These are phyloP conservation scores for Oncorhynchus tshawytscha DNA, from an alignment of 2,113 vertebrate genomes.

Conservation along the genomic window DNA sequence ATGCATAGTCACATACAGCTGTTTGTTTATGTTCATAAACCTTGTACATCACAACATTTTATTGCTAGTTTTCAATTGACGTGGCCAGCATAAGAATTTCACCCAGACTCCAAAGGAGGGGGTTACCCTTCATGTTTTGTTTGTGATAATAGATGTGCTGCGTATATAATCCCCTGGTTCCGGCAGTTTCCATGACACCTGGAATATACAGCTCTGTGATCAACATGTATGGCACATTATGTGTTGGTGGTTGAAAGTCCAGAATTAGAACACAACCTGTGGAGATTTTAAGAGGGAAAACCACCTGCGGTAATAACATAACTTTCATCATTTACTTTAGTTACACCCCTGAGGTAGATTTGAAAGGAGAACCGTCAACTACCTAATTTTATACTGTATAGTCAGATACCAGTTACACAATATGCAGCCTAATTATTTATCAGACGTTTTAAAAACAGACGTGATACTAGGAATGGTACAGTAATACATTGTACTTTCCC, in stretches of 20 bases:
- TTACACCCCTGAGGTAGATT: background rate
- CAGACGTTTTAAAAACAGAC: no score
- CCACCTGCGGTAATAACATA: background rate
- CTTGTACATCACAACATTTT: slow-evolving; percentile 14
- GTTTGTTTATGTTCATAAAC: background rate
- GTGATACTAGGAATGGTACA: no score
- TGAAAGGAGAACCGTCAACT: background rate
- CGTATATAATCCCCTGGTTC: background rate
- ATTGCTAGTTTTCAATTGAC: background rate
- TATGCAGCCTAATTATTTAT: no score
- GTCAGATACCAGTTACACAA: no score
- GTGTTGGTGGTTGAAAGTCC: background rate
- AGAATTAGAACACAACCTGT: background rate
- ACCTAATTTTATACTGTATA: background rate
- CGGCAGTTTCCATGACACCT: background rate
- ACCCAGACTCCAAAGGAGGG: background rate
- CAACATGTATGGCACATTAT: background rate
- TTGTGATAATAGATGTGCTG: background rate
- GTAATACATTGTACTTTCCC: no score
- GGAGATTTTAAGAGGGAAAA: background rate
- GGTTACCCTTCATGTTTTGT: background rate
- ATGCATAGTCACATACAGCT: background rate
- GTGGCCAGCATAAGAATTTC: background rate
- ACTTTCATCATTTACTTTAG: background rate
- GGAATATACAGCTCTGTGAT: background rate